Evolutionary conservation across 2,888 invertebrate genomes (phyloP).

Genomic region (Acrocera orbiculus): DNA sequence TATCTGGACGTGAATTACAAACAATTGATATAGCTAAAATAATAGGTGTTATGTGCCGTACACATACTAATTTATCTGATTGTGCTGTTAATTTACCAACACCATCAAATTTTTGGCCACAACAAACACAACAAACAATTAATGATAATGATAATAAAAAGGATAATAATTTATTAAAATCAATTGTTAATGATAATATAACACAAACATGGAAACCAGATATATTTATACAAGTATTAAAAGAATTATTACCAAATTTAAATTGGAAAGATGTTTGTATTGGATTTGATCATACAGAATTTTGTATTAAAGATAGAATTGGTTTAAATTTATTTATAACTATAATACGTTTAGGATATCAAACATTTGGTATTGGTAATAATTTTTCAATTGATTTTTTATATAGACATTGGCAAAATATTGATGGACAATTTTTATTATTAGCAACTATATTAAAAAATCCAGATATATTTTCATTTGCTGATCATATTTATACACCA

Average conservation of each 20-base stretch:
- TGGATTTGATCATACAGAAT: constrained; percentile 82
- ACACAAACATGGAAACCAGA: constrained; percentile 74
- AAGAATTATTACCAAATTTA: constrained; percentile 69
- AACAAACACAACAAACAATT: constrained; percentile 21
- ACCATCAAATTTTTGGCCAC: constrained; percentile 46
- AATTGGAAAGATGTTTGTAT: constrained; percentile 86
- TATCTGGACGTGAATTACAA: constrained; percentile 66
- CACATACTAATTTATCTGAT: constrained; percentile 42
- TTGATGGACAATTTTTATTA: constrained; percentile 82
- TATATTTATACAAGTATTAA: constrained; percentile 79
- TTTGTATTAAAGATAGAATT: constrained; percentile 70
- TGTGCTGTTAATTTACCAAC: constrained; percentile 55
- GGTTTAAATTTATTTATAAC: constrained; percentile 69
- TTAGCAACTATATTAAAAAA: constrained; percentile 73
- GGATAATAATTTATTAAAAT: constrained; percentile 32
- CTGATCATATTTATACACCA: constrained; percentile 75
- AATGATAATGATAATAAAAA: constrained; percentile 31
- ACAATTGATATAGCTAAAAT: constrained; percentile 71
- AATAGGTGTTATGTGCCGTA: constrained; percentile 71
- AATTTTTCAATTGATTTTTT: constrained; percentile 78
- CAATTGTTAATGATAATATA: constrained; percentile 30
- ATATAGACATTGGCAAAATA: constrained; percentile 83
- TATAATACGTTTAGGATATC: constrained; percentile 63
- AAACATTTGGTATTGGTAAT: constrained; percentile 51
- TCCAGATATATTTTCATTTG: constrained; percentile 86